phyloP scores from a whole-genome alignment of 2,888 invertebrate species.

The Rhyacophila evoluta region DNA sequence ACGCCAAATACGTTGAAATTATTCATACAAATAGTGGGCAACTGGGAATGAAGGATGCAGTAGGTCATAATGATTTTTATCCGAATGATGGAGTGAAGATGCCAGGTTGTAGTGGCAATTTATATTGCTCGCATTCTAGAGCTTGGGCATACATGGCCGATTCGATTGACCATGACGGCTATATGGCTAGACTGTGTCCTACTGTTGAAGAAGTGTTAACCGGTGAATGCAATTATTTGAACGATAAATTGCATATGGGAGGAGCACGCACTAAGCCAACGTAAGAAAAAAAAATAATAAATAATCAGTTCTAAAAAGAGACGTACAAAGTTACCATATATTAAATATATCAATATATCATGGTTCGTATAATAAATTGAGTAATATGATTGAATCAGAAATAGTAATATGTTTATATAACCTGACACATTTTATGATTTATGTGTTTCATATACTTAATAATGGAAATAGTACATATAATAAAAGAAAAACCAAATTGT shows the following conservation, averaged over 20 bases:
- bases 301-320: too few species aligned
- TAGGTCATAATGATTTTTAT: conserved; percentile 66
- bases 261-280: conserved; percentile 52
- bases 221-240: conserved; percentile 56
- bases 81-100: conserved; percentile 61
- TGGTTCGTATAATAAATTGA: too few species aligned
- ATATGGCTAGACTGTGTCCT: conserved; percentile 60
- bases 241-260: conserved; percentile 61
- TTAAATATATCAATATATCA: too few species aligned
- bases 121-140: conserved; percentile 61
- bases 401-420: too few species aligned
- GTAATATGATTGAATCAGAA: too few species aligned
- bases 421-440: too few species aligned
- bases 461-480: too few species aligned
- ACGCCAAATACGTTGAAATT: conserved; percentile 64
- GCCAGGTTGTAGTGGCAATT: conserved; percentile 61
- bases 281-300: conserved; percentile 35
- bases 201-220: background rate
- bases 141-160: conserved; percentile 62
- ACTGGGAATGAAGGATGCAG: conserved; percentile 63
- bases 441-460: too few species aligned
- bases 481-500: too few species aligned
- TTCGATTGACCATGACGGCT: conserved; percentile 59
- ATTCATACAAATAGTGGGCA: conserved; percentile 65
- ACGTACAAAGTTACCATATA: too few species aligned